A percentile compares a stretch with the other conserved stretches of the same genome.
Conservation (phyloP, 2,797 vertebrate genomes). For the Eulemur albifrons region DNA sequence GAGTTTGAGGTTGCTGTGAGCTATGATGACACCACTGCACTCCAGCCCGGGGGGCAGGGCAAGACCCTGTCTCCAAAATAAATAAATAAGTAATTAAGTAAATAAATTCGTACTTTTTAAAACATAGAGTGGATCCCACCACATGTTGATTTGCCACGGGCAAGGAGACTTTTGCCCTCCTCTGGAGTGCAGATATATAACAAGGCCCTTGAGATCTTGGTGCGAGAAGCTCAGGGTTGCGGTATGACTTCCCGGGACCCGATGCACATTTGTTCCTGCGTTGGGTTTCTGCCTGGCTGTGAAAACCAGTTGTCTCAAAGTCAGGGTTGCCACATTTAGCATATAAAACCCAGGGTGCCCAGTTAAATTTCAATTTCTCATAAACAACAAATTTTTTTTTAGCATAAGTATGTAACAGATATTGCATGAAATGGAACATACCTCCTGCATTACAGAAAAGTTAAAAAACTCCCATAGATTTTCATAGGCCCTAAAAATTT, state of each 20-base stretch:
- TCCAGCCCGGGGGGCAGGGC: too few species aligned
- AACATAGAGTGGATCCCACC: background rate
- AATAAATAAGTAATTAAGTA: too few species aligned
- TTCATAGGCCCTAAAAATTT: background rate
- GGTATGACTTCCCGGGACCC: rapidly evolving
- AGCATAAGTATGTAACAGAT: background rate
- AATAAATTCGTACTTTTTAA: background rate
- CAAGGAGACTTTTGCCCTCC: background rate
- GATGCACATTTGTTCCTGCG: background rate
- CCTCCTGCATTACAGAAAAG: background rate
- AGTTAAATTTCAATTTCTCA: background rate
- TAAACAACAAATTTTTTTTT: background rate
- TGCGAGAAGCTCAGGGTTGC: background rate
- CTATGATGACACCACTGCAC: too few species aligned
- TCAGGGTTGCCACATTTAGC: background rate
- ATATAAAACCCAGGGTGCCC: background rate
- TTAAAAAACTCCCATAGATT: background rate
- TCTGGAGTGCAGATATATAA: rapidly evolving
- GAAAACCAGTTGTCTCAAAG: background rate
- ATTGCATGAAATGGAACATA: background rate
- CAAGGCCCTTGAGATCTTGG: background rate
- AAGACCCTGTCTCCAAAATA: too few species aligned
- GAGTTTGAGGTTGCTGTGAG: too few species aligned
- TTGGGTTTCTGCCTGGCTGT: background rate
- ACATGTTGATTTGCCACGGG: rapidly evolving